Evolutionary conservation across 2,888 invertebrate genomes (phyloP), one percentile per base, ranked within the genome.

Genomic region (Meiosimyza decipiens): DNA sequence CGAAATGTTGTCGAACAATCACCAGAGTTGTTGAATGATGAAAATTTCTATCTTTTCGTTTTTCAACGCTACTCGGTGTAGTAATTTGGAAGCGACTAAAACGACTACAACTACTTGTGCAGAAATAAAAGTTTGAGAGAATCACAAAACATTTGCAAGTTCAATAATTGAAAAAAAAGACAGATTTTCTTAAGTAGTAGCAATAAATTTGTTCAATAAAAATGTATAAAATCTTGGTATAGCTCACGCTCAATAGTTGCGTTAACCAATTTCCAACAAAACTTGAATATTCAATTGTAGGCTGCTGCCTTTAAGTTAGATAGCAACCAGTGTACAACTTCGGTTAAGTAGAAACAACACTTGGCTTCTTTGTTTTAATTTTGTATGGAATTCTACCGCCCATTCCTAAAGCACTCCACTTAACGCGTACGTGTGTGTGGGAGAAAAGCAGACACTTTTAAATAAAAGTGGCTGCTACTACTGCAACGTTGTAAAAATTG

Each of bases 1-100:
- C 9, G 40, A 40, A 40, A 40, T 40, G 57, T 28, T 54, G 54
- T 9, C 66, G 40, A 66, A 66, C 66, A 66, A 66, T 66, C 66
- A 66, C 13, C 33, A 33, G 33, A 52, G 68, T 71, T 66, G 52
- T 64, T 69, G 47, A 64, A 47, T 67, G 70, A 62, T 55, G 28
- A 57, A 71, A 12, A 55, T 64, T 57, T 16, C 57, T 57, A 55
- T 65, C 63, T 64, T 71, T 71, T 64, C 64, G 71, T 71, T 73
- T 71, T 59, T n/a, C 63, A 50, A 18, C 18, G 50, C 40, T 55
- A 47, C 67, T 67, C 55, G 12, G 49, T 13, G 15, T n/a, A 67
- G 49, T 67, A 67, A 54, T 68, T 59, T 68, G 59, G 22, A 59
- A 64, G 40, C 28, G n/a, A 28, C 57, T 28, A 57, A 52, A 40